Percentiles rank a stretch among this genome's conserved stretches.
These are phyloP conservation scores for Chironomus striatipennis DNA, from an alignment of 1,140 invertebrate species.

Conservation along the genomic window DNA sequence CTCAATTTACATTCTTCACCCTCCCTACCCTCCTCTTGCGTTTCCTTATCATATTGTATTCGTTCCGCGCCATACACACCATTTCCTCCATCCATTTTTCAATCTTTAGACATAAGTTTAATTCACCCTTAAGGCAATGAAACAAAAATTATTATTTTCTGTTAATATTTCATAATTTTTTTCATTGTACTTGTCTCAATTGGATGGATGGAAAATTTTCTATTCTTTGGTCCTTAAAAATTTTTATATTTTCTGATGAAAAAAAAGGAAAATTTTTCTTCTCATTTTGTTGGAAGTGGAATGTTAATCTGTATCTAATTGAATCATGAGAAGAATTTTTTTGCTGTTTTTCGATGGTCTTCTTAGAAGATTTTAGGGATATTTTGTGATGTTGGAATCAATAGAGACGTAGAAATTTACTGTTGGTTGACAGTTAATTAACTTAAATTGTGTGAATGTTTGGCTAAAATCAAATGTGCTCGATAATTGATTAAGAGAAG, in stretches of 20 bases:
- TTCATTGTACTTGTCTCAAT: too few relatives aligned
- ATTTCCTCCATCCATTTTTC: neutral
- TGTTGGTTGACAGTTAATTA: too few relatives aligned
- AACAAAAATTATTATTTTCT: constrained; percentile 15
- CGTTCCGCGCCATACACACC: neutral
- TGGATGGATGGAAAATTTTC: neutral
- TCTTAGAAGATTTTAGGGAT: too few relatives aligned
- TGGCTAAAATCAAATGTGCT: too few relatives aligned
- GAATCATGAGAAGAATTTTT: constrained; percentile 18
- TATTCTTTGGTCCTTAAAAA: neutral
- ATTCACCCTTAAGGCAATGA: neutral
- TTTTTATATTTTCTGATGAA: too few relatives aligned
- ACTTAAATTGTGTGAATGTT: too few relatives aligned
- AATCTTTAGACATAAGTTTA: too few relatives aligned
- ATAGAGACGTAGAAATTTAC: too few relatives aligned
- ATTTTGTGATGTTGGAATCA: too few relatives aligned
- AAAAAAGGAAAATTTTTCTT: neutral
- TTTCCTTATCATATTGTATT: neutral
- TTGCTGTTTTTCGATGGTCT: neutral
- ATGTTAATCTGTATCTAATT: constrained; percentile 22
- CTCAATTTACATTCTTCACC: constrained; percentile 12
- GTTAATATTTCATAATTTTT: neutral
- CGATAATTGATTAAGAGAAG: too few relatives aligned
- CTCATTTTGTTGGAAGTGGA: neutral
- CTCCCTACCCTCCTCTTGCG: too few relatives aligned